Evolutionary conservation across 2,888 invertebrate genomes (phyloP).

Genomic region (Drosophila colorata): DNA sequence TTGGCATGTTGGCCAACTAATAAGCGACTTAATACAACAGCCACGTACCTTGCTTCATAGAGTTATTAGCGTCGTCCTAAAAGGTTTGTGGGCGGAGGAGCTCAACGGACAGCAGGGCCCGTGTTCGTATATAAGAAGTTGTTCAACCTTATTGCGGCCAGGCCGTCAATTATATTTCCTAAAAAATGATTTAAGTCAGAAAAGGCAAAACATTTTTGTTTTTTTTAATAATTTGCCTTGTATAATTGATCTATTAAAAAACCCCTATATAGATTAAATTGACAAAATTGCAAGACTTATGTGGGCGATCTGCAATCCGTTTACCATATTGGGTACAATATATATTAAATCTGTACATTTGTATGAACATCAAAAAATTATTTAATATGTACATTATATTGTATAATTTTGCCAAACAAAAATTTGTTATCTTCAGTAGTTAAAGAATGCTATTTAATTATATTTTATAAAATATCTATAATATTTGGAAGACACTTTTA

Average conservation of each 20-base stretch:
- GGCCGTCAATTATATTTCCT: neutral
- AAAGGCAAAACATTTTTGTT: neutral
- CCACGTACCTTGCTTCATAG: conserved; percentile 67
- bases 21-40: conserved; percentile 60
- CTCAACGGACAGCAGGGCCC: neutral
- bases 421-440: too few relatives aligned
- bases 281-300: neutral
- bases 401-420: too few relatives aligned
- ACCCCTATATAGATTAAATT: neutral
- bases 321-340: too few relatives aligned
- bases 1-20: conserved; percentile 66
- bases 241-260: neutral
- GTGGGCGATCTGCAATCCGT: too few relatives aligned
- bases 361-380: too few relatives aligned
- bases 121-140: neutral
- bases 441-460: too few relatives aligned
- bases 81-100: conserved; percentile 27
- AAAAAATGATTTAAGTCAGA: neutral
- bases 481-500: too few relatives aligned
- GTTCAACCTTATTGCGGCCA: too few relatives aligned
- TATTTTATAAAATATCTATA: too few relatives aligned
- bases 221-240: neutral
- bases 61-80: conserved; percentile 71
- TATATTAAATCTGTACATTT: too few relatives aligned
- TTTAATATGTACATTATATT: too few relatives aligned